Base-by-base conservation (phyloP, 2,113 vertebrate species). In the Zosterops hypoxanthus region DNA sequence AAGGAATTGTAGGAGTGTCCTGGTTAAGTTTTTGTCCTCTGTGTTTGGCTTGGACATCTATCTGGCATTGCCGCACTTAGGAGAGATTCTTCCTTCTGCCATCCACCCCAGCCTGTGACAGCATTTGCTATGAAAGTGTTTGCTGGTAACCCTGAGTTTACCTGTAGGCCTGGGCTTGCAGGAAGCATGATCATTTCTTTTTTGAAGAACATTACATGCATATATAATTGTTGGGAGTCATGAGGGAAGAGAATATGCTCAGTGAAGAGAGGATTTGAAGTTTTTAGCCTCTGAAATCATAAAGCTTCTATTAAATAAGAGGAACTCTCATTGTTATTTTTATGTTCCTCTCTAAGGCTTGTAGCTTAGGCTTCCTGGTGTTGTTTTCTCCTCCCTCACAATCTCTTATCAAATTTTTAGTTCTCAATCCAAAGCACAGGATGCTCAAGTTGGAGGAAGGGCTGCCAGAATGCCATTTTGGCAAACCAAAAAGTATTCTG, bases 201-300 rank as follows among this genome's bases (percentile, higher is more conserved):
- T 73, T 31, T 77, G 41, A 56, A 70, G 47, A 53, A 28, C 21
- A 5, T 60, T 52, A 20, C 64, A 26, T 36, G 17, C 47, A 53
- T 12, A 12, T 21, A 3, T 42, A 65, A 31, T 69, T 52, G 21
- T 28, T 87, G 21, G 23, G 59, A 86, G 44, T 72, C 22, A 12
- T 41, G 28, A 88, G 18, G 47, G 10, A 92, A 34, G 49, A 69
- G 22, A 92, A 17, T 80, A 26, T 33, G 5, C 24, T 81, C 41
- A 47, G 41, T 50, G 50, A 92, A 92, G 57, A 26, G 26, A 18
- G 17, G 59, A 29, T 52, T 80, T 24, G 24, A 80, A 66, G 59
- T 42, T 81, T 93, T 93, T 60, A 83, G 31, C 52, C 75, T 88
- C 85, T 92, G 65, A 96, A 92, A 68, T 88, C 36, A 42, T 91